Evolutionary conservation across 2,113 vertebrate species (phyloP).

Genomic region (Sorex fumeus): DNA sequence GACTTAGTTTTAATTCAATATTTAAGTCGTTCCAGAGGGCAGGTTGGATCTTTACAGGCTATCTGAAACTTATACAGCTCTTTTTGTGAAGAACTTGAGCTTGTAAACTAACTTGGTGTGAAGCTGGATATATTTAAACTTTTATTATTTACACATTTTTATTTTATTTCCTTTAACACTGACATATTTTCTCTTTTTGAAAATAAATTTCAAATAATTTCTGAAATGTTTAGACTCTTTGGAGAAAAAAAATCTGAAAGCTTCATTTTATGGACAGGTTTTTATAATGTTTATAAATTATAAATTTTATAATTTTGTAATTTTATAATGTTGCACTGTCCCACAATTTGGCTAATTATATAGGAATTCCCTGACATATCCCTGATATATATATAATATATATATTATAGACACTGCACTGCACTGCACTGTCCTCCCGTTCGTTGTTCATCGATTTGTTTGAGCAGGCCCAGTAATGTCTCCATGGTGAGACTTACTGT

Average conservation of each 20-base stretch:
- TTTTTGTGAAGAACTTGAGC: background rate
- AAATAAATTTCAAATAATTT: background rate
- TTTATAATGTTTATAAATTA: slow-evolving; percentile 8
- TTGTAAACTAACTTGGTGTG: background rate
- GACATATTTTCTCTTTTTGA: background rate
- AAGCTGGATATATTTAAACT: background rate
- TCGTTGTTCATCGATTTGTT: no score
- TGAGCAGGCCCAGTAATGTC: no score
- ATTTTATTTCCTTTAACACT: background rate
- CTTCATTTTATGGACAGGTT: background rate
- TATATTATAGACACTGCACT: background rate
- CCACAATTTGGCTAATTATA: background rate
- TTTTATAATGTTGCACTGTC: background rate
- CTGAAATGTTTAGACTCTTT: slow-evolving; percentile 50
- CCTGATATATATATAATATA: no score
- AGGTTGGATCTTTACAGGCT: background rate
- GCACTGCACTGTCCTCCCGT: no score
- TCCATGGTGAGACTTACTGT: no score
- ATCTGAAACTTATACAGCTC: background rate
- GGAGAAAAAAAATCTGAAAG: slow-evolving; percentile 58
- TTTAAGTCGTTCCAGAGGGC: background rate
- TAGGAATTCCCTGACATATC: background rate
- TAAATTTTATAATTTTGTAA: no score
- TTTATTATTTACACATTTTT: background rate
- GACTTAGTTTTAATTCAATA: slow-evolving; percentile 27